Evolutionary conservation across 2,888 invertebrate genomes (phyloP).

Genomic region (Caenorhabditis auriculariae): DNA sequence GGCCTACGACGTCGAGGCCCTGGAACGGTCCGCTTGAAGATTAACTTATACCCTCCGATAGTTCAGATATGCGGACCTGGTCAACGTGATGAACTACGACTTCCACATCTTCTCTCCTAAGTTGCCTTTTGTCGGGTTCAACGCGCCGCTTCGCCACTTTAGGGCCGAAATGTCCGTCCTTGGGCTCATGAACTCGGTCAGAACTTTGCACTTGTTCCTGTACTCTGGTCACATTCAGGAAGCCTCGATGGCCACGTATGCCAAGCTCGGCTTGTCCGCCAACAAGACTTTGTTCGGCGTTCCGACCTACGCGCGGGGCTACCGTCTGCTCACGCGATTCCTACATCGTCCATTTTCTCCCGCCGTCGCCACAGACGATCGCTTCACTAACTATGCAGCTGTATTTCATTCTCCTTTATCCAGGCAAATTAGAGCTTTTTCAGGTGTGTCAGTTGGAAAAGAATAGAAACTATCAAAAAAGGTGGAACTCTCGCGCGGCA

Average conservation of each 20-base stretch:
- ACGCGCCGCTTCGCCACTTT: slow-evolving; percentile 76
- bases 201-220: background rate
- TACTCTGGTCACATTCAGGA: slow-evolving; percentile 67
- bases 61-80: slow-evolving; percentile 76
- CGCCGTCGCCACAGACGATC: slow-evolving; percentile 14
- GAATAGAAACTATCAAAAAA: slow-evolving; percentile 12
- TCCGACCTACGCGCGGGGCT: slow-evolving; percentile 78
- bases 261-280: slow-evolving; percentile 75
- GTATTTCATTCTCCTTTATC: no score
- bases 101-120: slow-evolving; percentile 74
- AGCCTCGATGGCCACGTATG: slow-evolving; percentile 79
- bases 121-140: slow-evolving; percentile 81
- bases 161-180: slow-evolving; percentile 40
- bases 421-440: background rate
- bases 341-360: slow-evolving; percentile 33
- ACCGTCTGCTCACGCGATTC: slow-evolving; percentile 70
- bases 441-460: slow-evolving; percentile 1
- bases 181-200: slow-evolving; percentile 52
- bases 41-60: background rate
- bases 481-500: slow-evolving; percentile 73
- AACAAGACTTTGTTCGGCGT: slow-evolving; percentile 81
- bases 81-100: slow-evolving; percentile 89
- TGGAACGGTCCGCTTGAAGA: slow-evolving; percentile 72
- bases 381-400: background rate
- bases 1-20: slow-evolving; percentile 78